Evolutionary conservation across 2,888 invertebrate species (phyloP), one percentile per base, ranked within the genome.

Genomic region (Cabera pusaria): DNA sequence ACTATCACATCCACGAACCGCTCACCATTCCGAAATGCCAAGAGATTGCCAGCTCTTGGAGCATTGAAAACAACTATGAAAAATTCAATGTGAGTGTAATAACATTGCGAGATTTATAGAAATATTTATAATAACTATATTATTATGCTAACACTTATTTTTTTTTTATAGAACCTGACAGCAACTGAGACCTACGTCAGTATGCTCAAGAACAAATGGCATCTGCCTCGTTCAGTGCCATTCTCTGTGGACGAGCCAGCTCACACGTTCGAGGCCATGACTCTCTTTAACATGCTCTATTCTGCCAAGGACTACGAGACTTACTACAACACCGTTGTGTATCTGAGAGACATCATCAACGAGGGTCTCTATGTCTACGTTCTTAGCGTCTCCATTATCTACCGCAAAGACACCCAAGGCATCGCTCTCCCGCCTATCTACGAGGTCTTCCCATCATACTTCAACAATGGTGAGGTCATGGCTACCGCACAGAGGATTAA

Each of bases 371-470:
- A 92, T 70, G 85, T 93, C 22, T 93, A 93, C 54, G 91, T 93
- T 2, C 69, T 93, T 33, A 90, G 90, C 39, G 76, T 90, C 10
- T 93, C 92, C n/a, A 82, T 93, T 7, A 71, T 92, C 20, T 92
- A 93, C 54, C 92, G 93, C 16, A 72, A 75, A 7, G 93, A 94
- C 46, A 91, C 91, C 38, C 89, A 91, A 56, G 92, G 92, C 6
- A 74, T 95, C 37, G 82, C 92, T 19, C 73, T 95, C 5, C 95
- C 95, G 5, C 92, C 94, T 28, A 84, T 92, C 33, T 93, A 94
- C 63, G 95, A 95, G 73, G 85, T 94, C 44, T 90, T 92, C 72
- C 95, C 95, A 0, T 91, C 93, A 52, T 91, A 90, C 74, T 95
- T 93, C 89, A 90, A 93, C 68, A 93, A 92, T 63, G 84, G 90